A percentile compares a stretch with the other conserved stretches of the same genome.
Evolutionary conservation across 2,113 vertebrate species (phyloP).

Genomic region (Paramormyrops kingsleyae): DNA sequence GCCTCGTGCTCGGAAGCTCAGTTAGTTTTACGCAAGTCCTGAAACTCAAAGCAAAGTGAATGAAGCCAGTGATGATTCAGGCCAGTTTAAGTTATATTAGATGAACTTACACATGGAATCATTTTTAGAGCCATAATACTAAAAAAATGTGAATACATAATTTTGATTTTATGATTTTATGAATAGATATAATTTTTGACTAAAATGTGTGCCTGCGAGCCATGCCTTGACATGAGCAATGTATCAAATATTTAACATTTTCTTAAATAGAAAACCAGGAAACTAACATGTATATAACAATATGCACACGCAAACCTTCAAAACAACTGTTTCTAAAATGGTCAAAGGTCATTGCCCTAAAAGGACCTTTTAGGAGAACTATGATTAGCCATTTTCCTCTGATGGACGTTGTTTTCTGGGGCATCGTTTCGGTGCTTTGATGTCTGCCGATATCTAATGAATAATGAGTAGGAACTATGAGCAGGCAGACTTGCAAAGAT

Average conservation of each 20-base stretch:
- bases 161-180: background rate
- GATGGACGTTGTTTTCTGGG: background rate
- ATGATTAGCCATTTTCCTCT: background rate
- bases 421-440: slow-evolving; percentile 12
- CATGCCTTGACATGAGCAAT: background rate
- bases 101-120: background rate
- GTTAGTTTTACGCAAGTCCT: background rate
- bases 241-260: background rate
- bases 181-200: background rate
- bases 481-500: slow-evolving; percentile 52
- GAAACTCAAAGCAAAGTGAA: background rate
- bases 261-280: background rate
- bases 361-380: background rate
- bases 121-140: background rate
- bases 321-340: background rate
- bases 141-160: background rate
- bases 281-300: background rate
- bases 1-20: background rate
- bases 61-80: background rate
- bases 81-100: background rate
- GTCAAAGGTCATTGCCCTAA: background rate
- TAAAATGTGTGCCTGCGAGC: background rate
- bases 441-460: slow-evolving; percentile 42
- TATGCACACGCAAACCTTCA: background rate
- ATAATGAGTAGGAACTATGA: slow-evolving; percentile 52